phyloP scores from a whole-genome alignment of 2,888 invertebrate genomes.

The Drosophila eohydei region DNA sequence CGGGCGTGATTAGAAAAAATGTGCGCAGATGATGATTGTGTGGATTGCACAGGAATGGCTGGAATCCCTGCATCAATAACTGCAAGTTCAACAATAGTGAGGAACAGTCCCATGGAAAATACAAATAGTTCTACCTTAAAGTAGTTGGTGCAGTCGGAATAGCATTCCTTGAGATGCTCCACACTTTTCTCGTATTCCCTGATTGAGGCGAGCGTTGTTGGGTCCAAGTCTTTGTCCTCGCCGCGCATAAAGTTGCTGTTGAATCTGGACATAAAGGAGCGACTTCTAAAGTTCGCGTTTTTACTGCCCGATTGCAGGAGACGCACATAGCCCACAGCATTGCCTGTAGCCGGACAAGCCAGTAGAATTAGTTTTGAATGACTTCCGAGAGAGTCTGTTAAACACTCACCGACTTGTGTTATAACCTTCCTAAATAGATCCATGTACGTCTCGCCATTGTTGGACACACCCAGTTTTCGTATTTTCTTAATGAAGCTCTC shows the following conservation, averaged over 20 bases:
- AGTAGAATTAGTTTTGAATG: background rate
- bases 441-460: slow-evolving; percentile 94
- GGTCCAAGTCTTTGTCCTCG: slow-evolving; percentile 86
- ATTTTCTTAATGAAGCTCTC: slow-evolving; percentile 97
- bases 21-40: slow-evolving; percentile 95
- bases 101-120: too few species aligned
- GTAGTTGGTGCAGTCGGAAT: slow-evolving; percentile 87
- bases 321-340: slow-evolving; percentile 97
- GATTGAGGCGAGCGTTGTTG: slow-evolving; percentile 88
- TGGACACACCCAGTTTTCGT: slow-evolving; percentile 92
- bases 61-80: slow-evolving; percentile 96
- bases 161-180: slow-evolving; percentile 91
- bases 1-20: slow-evolving; percentile 97
- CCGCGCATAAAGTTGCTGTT: slow-evolving; percentile 87
- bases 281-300: slow-evolving; percentile 95
- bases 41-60: slow-evolving; percentile 93
- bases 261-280: slow-evolving; percentile 94
- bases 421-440: slow-evolving; percentile 97
- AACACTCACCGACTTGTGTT: slow-evolving; percentile 92
- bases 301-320: slow-evolving; percentile 97
- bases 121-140: slow-evolving; percentile 70
- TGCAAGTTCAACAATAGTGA: slow-evolving; percentile 81
- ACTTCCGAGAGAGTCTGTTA: background rate
- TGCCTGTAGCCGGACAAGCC: slow-evolving; percentile 83
- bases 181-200: slow-evolving; percentile 92